Evolutionary conservation across 2,113 vertebrate genomes (phyloP), one percentile per base, ranked within the genome.

Genomic region (Eudyptes chrysolophus): DNA sequence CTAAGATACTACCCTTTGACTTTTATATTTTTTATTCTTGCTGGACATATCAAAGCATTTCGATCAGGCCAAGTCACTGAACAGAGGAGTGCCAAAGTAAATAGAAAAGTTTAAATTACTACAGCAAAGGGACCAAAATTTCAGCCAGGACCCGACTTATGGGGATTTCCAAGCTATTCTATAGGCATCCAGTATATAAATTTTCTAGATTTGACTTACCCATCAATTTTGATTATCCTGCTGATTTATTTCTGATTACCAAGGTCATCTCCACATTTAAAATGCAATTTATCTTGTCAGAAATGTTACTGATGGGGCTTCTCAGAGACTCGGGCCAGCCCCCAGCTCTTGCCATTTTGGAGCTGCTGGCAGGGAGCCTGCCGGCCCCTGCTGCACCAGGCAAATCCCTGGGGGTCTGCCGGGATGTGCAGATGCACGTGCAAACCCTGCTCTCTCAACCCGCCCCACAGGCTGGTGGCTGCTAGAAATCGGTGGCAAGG

Each of bases 21-120:
- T 97, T 97, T 58, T 84, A 76, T 92, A 90, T 97, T 94, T 97
- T 96, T 94, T 86, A 87, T 97, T 97, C 90, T 89, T 98, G 92
- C 97, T 98, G 97, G 97, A 97, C 88, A 94, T 97, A 94, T 97
- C 97, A 98, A 98, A 98, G 98, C 98, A 98, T 98, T 98, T 98
- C 5, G 54, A 98, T 98, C 94, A 97, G 96, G 90, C 95, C 96
- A 97, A 98, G 97, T 98, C 97, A 98, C 71, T 98, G 87, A 97
- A 89, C 61, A 78, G 84, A 89, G 36, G 82, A 97, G 88, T 92
- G 97, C 98, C 98, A 98, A 98, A 98, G 80, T 97, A 98, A 98
- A 98, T 94, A 98, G 65, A 97, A 75, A 81, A 96, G 92, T 96
- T 98, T 97, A 98, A 98, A 96, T 98, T 97, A 97, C 87, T 98